Evolutionary conservation across 2,113 vertebrate genomes (phyloP).

Genomic region (Oreochromis spilurus): DNA sequence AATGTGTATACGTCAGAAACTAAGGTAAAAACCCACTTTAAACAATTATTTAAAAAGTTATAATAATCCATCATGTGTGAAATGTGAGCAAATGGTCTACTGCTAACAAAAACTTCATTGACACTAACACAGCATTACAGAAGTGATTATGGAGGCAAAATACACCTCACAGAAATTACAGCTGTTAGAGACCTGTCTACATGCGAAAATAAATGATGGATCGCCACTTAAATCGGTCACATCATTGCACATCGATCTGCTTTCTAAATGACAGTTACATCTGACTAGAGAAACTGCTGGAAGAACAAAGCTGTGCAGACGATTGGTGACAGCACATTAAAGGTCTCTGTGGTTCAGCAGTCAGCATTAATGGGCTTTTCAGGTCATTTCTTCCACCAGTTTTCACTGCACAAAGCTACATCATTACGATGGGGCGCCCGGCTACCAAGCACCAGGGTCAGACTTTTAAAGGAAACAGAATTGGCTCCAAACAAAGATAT

Average conservation of each 20-base stretch:
- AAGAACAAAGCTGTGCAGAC: constrained; percentile 34
- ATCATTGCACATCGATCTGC: constrained; percentile 47
- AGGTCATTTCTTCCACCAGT: constrained; percentile 28
- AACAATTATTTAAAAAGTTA: neutral
- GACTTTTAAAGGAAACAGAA: constrained; percentile 31
- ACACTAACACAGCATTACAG: neutral
- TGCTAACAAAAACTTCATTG: neutral
- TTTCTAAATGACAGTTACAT: constrained; percentile 40
- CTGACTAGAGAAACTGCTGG: constrained; percentile 38
- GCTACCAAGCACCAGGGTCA: neutral
- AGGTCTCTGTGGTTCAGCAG: constrained; percentile 48
- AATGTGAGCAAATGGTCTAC: neutral
- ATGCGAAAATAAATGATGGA: constrained; percentile 44
- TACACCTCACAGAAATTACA: neutral
- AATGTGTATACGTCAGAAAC: fast-evolving
- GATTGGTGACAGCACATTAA: constrained; percentile 46
- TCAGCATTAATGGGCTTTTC: constrained; percentile 54
- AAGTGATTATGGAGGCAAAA: constrained; percentile 6
- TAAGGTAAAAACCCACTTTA: neutral
- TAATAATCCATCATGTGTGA: neutral
- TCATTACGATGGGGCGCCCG: constrained; percentile 21
- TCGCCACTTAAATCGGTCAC: constrained; percentile 40
- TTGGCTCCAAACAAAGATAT: constrained; percentile 49
- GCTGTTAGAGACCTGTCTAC: neutral
- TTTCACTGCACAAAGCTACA: constrained; percentile 11